Base-by-base conservation (phyloP, 2,888 invertebrate species). In the Mythimna ferrago region DNA sequence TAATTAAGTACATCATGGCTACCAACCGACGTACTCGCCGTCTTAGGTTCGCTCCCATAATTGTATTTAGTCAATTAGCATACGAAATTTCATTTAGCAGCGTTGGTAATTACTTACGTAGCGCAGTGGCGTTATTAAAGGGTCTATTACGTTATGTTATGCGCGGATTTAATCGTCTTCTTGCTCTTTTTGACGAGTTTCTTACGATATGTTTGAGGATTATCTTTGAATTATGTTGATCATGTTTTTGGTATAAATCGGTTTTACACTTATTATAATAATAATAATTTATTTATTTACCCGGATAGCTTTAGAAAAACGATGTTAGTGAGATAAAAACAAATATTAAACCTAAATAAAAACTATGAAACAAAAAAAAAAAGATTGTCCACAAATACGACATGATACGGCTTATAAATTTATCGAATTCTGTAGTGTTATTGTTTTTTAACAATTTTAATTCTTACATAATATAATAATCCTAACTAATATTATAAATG, bases 11-110 rank as follows among this genome's bases (percentile, higher is more conserved):
- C 21, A 77, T 83, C 83, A 58, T 35, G 61, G 85, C 56, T 38
- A 32, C 66, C 66, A 72, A 86, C 88, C 86, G 87, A 90, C 87
- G 88, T 89, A 89, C 91, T 90, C 91, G 90, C 91, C 93, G 92
- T 93, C 93, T 94, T 92, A 93, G 91, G 86, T 89, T 86, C 89
- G 89, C 91, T 90, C 87, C 90, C 93, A 93, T 95, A 95, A 95
- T 94, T 95, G 93, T 95, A 92, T 95, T 95, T 93, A 92, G 92
- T 91, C 93, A 94, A 94, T 94, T 94, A 94, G 93, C 94, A 94
- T 94, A 93, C 92, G 91, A 93, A 94, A 94, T 94, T 91, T 90
- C 92, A 94, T 95, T 94, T 93, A 93, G 92, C 89, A 88, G 88
- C 89, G 88, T 86, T 83, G 84, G 91, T 93, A 94, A 94, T 94